Base-by-base conservation (phyloP, 1,140 invertebrate species). In the Chironomus striatipennis region DNA sequence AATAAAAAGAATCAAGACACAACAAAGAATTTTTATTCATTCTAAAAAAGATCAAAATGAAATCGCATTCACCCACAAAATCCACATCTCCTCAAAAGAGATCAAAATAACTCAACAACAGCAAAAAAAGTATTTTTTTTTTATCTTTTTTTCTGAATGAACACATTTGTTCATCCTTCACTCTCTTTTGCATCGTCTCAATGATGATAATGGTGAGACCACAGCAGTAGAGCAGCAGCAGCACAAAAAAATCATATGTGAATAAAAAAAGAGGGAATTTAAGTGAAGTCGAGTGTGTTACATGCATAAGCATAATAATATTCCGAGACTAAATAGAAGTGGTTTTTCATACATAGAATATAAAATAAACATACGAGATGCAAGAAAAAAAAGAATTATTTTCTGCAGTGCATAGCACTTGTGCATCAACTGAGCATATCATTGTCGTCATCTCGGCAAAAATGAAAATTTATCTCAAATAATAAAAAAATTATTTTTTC, bases 91-190 rank as follows among this genome's bases (percentile, higher is more conserved):
- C 47, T 57, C 47, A 57, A 57, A 47, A 57, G 47, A 57, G 47
- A 57, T 57, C 47, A 57, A 57, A 57, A 57, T 57, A 57, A 57
- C 47, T 57, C 47, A 70, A 70, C 17, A 20, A 20, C n/a, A 70
- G 18, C 4, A 21, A 70, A 70, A 70, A 70, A 70, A 70, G 7
- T 20, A 57, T 12, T 8, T 12, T 57, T 57, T 57, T 57, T 57
- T 57, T 57, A 20, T 70, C 17, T 57, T 57, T 57, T 57, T 57
- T 70, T 70, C 17, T 70, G 65, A 70, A 70, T 70, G 65, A 70
- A 70, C 17, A 70, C 65, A 70, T 70, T 70, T 70, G 65, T 70
- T 70, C 20, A 57, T 34, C 5, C 24, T 57, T 57, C 0, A 57
- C 5, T 57, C 12, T 57, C 12, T 47, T 10, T 47, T 47, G 8